Evolutionary conservation across 2,888 invertebrate species (phyloP), one percentile per base, ranked within the genome.

Genomic region (Lucinisca nassula): DNA sequence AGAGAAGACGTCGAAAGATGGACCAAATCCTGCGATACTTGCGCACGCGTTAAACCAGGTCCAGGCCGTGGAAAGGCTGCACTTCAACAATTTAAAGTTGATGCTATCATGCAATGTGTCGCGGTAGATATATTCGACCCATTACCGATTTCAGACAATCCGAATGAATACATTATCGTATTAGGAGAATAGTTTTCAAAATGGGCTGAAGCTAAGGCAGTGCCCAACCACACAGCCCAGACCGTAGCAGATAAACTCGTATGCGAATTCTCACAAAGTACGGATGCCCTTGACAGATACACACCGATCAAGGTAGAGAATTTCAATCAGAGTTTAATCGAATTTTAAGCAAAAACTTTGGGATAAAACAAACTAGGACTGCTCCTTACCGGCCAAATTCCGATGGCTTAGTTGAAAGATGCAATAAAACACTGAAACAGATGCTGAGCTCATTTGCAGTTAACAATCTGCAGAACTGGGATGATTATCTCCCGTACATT

Each of bases 391-490:
- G 21, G 1, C 55, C 55, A 12, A 24, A 55, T 35, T 17, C n/a
- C n/a, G 55, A 77, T 27, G 55, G 77, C 12, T 1, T 55, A 1
- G 17, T 67, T 2, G 55, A 77, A 24, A 21, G 77, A 35, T 77
- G 55, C 32, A 35, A 38, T 27, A 17, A 35, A 35, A 77, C 58
- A 0, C 17, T 77, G 10, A 27, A n/a, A 0, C 37, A 6, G n/a
- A 77, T 58, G 51, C 38, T 77, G 0, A 24, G 24, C 17, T n/a
- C 14, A 12, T 37, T 37, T 21, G 55, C 58, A 32, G 38, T 21
- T 24, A 61, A 85, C 40, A 79, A 85, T 70, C 84, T 40, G 12
- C 45, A 45, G 14, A 84, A 85, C 37, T 91, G 88, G 90, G 91
- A 88, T 49, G 76, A 81, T 35, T 76, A 84, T 40, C 45, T 89